phyloP scores from a whole-genome alignment of 2,797 vertebrate species.

The Chelmon rostratus region DNA sequence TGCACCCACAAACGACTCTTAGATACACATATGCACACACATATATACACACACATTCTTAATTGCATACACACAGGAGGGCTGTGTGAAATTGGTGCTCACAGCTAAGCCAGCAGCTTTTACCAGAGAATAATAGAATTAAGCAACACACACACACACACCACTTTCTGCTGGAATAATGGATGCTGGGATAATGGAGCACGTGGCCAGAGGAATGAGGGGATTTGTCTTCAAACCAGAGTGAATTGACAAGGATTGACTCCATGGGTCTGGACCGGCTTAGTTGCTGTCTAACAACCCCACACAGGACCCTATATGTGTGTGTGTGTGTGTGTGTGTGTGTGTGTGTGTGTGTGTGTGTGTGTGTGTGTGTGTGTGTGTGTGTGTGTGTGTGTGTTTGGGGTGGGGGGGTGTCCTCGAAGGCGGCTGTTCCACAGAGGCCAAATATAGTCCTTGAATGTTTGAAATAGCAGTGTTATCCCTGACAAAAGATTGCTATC shows the following conservation, averaged over 20 bases:
- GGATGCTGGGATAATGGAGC: constrained; percentile 59
- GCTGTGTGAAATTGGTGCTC: constrained; percentile 28
- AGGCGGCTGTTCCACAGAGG: constrained; percentile 36
- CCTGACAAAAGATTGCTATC: constrained; percentile 61
- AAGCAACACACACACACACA: constrained; percentile 26
- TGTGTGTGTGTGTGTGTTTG: constrained; percentile 30
- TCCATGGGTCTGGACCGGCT: constrained; percentile 48
- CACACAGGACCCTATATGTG: constrained; percentile 10
- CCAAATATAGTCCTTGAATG: constrained; percentile 64
- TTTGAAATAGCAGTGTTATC: constrained; percentile 66
- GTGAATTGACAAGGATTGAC: constrained; percentile 63
- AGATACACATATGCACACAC: background rate
- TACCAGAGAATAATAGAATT: constrained; percentile 60
- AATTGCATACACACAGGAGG: constrained; percentile 19
- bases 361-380: constrained; percentile 27
- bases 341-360: constrained; percentile 34
- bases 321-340: constrained; percentile 30
- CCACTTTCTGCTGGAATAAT: constrained; percentile 48
- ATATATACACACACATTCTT: constrained; percentile 14
- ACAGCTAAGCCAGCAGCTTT: constrained; percentile 56
- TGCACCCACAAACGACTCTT: constrained; percentile 27
- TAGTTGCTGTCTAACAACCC: constrained; percentile 40
- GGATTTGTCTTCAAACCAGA: constrained; percentile 64
- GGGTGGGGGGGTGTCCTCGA: constrained; percentile 10
- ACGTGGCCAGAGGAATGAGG: constrained; percentile 64